Conservation (phyloP, 2,113 vertebrate genomes). For the Chrysochloris asiatica region DNA sequence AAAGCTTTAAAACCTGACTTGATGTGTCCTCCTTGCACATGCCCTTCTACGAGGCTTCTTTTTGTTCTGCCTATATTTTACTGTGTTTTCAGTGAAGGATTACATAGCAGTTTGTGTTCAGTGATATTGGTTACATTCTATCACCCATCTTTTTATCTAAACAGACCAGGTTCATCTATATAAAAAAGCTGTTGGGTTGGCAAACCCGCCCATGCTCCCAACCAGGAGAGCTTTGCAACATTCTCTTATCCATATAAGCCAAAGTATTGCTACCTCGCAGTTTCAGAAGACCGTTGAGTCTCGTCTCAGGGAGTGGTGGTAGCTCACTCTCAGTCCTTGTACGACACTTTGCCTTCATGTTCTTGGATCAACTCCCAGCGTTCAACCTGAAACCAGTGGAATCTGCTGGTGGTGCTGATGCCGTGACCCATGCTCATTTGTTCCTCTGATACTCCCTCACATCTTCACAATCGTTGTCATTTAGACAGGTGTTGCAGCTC, state of each 20-base stretch:
- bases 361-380: accelerated
- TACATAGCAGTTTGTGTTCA: not conserved
- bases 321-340: accelerated
- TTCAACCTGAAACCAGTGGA: accelerated
- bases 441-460: not conserved
- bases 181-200: not conserved
- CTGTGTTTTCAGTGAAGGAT: not conserved
- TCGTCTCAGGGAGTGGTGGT: too few species aligned
- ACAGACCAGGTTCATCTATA: not conserved
- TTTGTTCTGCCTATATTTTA: accelerated
- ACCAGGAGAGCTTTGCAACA: not conserved
- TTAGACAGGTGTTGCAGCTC: accelerated
- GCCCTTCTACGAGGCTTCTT: not conserved
- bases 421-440: accelerated
- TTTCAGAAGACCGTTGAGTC: not conserved
- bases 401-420: not conserved
- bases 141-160: not conserved
- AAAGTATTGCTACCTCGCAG: not conserved
- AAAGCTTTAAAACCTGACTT: not conserved
- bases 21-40: not conserved
- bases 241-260: not conserved
- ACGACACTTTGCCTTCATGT: not conserved
- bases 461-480: not conserved
- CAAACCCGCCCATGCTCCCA: not conserved
- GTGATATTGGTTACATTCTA: not conserved